Evolutionary conservation across 2,113 vertebrate genomes (phyloP).

Genomic region (Coptodon rendalli): DNA sequence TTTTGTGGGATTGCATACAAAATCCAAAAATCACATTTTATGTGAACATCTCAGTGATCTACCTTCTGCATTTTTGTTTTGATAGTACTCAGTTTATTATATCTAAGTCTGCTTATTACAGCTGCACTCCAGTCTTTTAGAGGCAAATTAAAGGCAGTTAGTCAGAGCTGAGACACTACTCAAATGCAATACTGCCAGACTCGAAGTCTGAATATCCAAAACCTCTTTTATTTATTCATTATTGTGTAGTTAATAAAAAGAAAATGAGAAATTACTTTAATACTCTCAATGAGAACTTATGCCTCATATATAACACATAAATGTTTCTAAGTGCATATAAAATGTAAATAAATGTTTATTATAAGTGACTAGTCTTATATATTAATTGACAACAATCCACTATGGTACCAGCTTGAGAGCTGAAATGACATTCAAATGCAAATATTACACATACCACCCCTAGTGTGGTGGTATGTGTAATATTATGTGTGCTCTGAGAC

Average conservation of each 20-base stretch:
- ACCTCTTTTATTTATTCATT: not conserved
- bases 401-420: not conserved
- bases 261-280: not conserved
- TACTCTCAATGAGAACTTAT: not conserved
- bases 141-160: not conserved
- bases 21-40: not conserved
- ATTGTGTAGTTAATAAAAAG: not conserved
- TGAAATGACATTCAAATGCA: not conserved
- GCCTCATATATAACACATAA: not conserved
- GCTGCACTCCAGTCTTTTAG: not conserved
- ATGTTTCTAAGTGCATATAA: not conserved
- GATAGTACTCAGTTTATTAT: not conserved
- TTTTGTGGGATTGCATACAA: not conserved
- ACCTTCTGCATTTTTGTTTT: not conserved
- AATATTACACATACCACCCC: not conserved
- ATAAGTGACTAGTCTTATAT: not conserved
- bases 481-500: not conserved
- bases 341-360: not conserved
- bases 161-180: not conserved
- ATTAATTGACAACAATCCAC: not conserved
- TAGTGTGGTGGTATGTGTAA: not conserved
- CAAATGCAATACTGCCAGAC: not conserved
- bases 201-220: not conserved
- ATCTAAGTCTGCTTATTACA: not conserved
- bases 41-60: not conserved